phyloP scores from a whole-genome alignment of 2,113 vertebrate species.

The Brachionichthys hirsutus region DNA sequence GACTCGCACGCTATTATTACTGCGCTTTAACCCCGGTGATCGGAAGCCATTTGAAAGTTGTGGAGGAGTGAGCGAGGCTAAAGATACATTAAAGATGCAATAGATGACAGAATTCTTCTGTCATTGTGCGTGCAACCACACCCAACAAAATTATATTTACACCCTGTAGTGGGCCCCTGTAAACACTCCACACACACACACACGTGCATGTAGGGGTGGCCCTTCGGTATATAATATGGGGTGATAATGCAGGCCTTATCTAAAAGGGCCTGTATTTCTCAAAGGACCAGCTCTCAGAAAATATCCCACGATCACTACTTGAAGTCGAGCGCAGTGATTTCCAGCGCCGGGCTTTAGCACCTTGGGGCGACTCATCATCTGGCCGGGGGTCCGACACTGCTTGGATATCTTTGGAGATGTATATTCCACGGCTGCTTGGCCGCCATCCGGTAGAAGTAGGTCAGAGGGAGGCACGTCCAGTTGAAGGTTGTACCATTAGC shows the following conservation, averaged over 20 bases:
- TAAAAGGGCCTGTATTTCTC: too few relatives aligned
- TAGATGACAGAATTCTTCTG: background rate
- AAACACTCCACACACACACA: too few relatives aligned
- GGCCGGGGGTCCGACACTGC: constrained; percentile 57
- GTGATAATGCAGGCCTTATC: too few relatives aligned
- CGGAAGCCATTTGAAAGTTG: constrained; percentile 52
- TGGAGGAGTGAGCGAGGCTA: constrained; percentile 27
- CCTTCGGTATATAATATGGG: too few relatives aligned
- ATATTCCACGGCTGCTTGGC: constrained; percentile 53
- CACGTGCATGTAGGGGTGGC: too few relatives aligned
- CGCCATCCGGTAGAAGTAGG: constrained; percentile 61
- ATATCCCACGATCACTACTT: background rate
- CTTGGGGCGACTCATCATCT: constrained; percentile 64
- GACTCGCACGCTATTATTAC: constrained; percentile 64
- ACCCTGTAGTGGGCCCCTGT: too few relatives aligned
- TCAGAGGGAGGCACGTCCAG: constrained; percentile 37
- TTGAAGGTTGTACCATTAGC: constrained; percentile 1
- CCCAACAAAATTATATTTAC: too few relatives aligned
- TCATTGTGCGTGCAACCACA: too few relatives aligned
- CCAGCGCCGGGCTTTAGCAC: background rate
- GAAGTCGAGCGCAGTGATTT: background rate
- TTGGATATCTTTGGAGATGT: constrained; percentile 70
- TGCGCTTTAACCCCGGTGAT: constrained; percentile 55
- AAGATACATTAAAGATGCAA: constrained; percentile 54
- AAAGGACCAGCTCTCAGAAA: too few relatives aligned